A percentile compares a stretch with the other conserved stretches of the same genome.
These are phyloP conservation scores for Adelosebastes latens DNA, from an alignment of 2,797 vertebrate genomes.

Conservation along the genomic window DNA sequence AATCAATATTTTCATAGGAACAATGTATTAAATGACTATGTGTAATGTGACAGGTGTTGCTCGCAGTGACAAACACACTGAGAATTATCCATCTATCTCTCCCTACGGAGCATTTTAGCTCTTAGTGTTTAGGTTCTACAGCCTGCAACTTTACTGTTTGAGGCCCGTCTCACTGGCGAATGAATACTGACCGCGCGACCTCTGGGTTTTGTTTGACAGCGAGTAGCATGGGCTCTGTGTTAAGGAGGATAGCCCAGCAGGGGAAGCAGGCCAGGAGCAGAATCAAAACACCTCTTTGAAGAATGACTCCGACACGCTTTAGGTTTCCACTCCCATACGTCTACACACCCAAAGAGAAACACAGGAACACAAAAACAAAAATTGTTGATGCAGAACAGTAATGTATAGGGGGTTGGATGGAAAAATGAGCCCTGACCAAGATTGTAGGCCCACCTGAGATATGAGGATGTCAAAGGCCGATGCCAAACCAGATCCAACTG, in stretches of 20 bases:
- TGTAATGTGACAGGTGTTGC: too few species aligned
- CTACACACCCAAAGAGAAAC: background rate
- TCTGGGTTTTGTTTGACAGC: constrained; percentile 76
- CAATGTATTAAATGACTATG: too few species aligned
- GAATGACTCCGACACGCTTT: constrained; percentile 90
- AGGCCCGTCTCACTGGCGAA: background rate
- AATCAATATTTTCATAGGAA: too few species aligned
- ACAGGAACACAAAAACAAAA: background rate
- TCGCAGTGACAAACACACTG: too few species aligned
- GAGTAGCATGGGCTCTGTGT: constrained; percentile 84
- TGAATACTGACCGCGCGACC: constrained; percentile 81
- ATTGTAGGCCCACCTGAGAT: background rate
- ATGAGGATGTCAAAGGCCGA: background rate
- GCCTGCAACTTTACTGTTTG: too few species aligned
- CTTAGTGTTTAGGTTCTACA: too few species aligned
- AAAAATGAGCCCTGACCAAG: background rate
- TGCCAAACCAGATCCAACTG: background rate
- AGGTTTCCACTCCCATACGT: constrained; percentile 87
- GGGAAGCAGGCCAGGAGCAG: constrained; percentile 92
- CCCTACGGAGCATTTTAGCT: too few species aligned
- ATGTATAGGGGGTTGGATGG: too few species aligned
- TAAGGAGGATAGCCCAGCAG: constrained; percentile 93
- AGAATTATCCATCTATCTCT: too few species aligned
- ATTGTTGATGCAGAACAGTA: background rate
- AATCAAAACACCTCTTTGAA: constrained; percentile 88